Conservation (phyloP, 2,113 vertebrate genomes). For the Osmerus eperlanus region DNA sequence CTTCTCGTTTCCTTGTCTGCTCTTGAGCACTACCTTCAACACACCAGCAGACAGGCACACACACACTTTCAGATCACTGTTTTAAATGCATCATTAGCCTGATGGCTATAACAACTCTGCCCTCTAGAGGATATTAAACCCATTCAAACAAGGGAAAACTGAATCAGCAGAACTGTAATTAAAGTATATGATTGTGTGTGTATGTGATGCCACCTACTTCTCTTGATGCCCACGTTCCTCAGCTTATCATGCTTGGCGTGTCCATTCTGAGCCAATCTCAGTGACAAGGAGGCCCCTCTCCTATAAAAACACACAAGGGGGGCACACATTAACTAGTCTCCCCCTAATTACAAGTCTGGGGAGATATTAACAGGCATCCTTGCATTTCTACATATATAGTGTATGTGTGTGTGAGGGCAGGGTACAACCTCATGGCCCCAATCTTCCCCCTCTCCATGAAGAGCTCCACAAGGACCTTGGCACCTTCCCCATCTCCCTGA, state of each 20-base stretch:
- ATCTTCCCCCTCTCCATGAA: constrained; percentile 74
- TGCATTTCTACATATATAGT: background rate
- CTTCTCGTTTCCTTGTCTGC: constrained; percentile 28
- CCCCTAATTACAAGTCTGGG: background rate
- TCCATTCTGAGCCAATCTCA: constrained; percentile 69
- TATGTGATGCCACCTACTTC: constrained; percentile 45
- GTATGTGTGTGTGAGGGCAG: background rate
- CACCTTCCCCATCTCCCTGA: constrained; percentile 13
- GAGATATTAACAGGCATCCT: background rate
- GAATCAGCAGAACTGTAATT: too few relatives aligned
- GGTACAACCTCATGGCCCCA: constrained; percentile 68
- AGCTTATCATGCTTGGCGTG: constrained; percentile 58
- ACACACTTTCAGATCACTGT: background rate
- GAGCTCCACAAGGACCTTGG: constrained; percentile 59
- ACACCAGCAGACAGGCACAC: background rate
- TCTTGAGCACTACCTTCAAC: constrained; percentile 35
- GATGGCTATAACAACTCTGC: constrained; percentile 1
- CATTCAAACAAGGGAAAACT: background rate
- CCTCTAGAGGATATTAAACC: constrained; percentile 12
- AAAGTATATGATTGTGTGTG: background rate
- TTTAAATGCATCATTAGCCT: background rate
- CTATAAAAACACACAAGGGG: constrained; percentile 40
- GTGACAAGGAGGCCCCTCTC: constrained; percentile 66
- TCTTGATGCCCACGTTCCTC: constrained; percentile 33
- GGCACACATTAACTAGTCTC: background rate